Evolutionary conservation across 2,113 vertebrate genomes (phyloP).

Genomic region (Pongo abelii): DNA sequence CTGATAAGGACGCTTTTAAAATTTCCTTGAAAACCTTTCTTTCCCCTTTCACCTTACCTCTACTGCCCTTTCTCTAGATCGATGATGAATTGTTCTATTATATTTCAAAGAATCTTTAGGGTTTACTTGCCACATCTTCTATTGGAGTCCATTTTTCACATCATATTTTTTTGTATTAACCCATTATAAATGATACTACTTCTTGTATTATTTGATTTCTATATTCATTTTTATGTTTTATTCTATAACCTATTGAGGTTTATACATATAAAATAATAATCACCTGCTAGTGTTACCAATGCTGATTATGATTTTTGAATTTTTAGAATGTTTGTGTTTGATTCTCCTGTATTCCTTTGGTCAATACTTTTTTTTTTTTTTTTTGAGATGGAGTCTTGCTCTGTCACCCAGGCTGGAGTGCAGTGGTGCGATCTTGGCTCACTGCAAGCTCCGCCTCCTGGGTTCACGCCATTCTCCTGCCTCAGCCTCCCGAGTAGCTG

Average conservation of each 20-base stretch:
- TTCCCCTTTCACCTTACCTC: neutral
- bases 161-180: neutral
- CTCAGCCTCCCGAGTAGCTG: too few species aligned
- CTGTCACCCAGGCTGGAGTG: too few species aligned
- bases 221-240: conserved; percentile 52
- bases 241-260: neutral
- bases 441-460: too few species aligned
- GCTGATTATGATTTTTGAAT: conserved; percentile 17
- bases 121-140: neutral
- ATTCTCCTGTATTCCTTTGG: conserved; percentile 4
- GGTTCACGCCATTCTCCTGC: too few species aligned
- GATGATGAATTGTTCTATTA: conserved; percentile 4
- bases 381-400: too few species aligned
- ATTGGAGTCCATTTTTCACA: neutral
- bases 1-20: neutral
- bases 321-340: conserved; percentile 32
- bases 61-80: conserved; percentile 22
- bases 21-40: neutral
- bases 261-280: neutral
- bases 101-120: conserved; percentile 41
- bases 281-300: neutral
- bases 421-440: too few species aligned
- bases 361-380: neutral
- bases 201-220: conserved; percentile 32
- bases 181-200: neutral